phyloP scores from a whole-genome alignment of 2,888 invertebrate genomes.

The Argyra leucocephala region DNA sequence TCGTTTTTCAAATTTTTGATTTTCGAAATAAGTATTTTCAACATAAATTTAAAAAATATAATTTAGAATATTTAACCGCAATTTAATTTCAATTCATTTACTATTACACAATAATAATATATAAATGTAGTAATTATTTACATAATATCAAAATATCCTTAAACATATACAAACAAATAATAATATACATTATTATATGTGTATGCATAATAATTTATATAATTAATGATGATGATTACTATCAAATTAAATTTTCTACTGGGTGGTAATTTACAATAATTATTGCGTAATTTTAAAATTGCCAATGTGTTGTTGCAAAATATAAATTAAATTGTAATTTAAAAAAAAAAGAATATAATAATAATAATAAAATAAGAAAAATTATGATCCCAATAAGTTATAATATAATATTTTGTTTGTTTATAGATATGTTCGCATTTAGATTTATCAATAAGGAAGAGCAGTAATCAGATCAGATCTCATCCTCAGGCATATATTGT shows the following conservation, averaged over 20 bases:
- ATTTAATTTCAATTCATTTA: background rate
- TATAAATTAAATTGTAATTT: background rate
- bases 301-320: background rate
- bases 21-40: no score
- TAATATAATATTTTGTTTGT: no score
- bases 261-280: background rate
- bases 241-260: background rate
- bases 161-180: no score
- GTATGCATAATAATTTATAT: background rate
- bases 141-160: background rate
- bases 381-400: no score
- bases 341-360: background rate
- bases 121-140: background rate
- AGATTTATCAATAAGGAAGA: no score
- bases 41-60: background rate
- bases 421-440: no score
- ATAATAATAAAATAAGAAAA: background rate
- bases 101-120: background rate
- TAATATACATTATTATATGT: background rate
- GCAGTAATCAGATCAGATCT: no score
- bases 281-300: background rate
- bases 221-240: background rate
- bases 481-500: no score
- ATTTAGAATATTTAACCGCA: slow-evolving; percentile 4
- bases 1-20: no score